Evolutionary conservation across 2,113 vertebrate species (phyloP), one percentile per base, ranked within the genome.

Genomic region (Ammodytes marinus): DNA sequence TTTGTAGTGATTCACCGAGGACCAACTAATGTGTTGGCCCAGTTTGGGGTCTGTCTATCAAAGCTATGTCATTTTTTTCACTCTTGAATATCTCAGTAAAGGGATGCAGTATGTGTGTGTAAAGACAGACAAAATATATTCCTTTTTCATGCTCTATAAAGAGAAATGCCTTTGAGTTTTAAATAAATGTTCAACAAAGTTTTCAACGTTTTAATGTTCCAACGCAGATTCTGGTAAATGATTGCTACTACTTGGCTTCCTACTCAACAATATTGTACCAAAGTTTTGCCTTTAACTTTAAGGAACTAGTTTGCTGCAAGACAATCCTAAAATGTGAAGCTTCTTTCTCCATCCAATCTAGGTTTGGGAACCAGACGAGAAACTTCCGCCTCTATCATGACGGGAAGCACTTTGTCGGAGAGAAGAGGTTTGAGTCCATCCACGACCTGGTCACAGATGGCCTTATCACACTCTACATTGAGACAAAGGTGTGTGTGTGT

Each of bases 331-430:
- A 59, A 27, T 27, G 54, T 49, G 8, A 61, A 52, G 0, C 2
- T 0, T 40, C 27, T 17, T n/a, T 49, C 37, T 53, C n/a, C 9
- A 4, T 59, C 17, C 11, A 4, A 0, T 84, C 39, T 9, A 99
- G 98, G 91, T 99, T 99, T 89, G 97, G 97, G 61, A 96, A 96
- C 90, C 98, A 99, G 94, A 99, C 98, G 0, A 94, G 97, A 89
- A 99, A 99, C 95, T 99, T 99, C 91, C 95, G 98, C 66, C 96
- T 99, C 68, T 99, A 99, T 92, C 97, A 99, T 0, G 98, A 99
- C 49, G 98, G 98, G 55, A 99, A 99, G 86, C 98, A 99, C 87
- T 99, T 99, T 12, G 98, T 99, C 47, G 98, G 97, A 0, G 98
- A 99, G 93, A 99, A 99, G 94, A 96, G 97, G 84, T 99, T 99